Conservation (phyloP, 2,113 vertebrate genomes). For the Sigmodon hispidus region DNA sequence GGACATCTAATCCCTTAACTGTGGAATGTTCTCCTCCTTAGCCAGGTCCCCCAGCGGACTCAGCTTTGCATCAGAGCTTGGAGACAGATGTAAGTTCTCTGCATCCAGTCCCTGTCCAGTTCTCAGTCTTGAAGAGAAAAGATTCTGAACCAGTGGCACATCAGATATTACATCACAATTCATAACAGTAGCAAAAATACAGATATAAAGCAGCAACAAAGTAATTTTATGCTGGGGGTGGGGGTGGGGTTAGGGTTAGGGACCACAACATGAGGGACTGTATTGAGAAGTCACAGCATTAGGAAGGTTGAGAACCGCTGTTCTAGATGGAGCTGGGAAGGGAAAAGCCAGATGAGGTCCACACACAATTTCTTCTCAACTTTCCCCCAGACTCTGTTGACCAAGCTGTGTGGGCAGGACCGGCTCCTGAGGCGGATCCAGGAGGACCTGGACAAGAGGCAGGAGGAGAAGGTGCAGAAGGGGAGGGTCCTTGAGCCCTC, state of each 20-base stretch:
- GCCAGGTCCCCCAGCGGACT: conserved; percentile 62
- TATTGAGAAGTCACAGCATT: background rate
- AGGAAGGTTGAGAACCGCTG: background rate
- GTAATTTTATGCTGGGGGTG: no score
- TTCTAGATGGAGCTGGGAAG: background rate
- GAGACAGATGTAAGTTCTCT: conserved; percentile 79
- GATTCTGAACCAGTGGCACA: background rate
- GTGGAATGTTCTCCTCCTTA: background rate
- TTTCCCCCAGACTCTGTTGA: conserved; percentile 87
- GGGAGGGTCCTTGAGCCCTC: background rate
- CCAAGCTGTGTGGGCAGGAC: conserved; percentile 92
- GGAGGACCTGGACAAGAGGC: conserved; percentile 87
- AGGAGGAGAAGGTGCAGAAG: conserved; percentile 88
- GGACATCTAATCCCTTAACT: background rate
- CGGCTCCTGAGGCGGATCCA: conserved; percentile 89
- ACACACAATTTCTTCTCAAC: background rate
- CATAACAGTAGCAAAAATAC: background rate
- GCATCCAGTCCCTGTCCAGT: background rate
- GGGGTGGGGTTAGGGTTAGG: no score
- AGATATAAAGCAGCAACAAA: background rate
- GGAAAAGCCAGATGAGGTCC: background rate
- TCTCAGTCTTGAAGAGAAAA: background rate
- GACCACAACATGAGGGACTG: background rate
- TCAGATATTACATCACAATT: background rate
- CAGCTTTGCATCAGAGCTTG: conserved; percentile 69